Percentiles rank a stretch among this genome's conserved stretches.
These are phyloP conservation scores for Procavia capensis DNA, from an alignment of 2,113 vertebrate species.

Conservation along the genomic window DNA sequence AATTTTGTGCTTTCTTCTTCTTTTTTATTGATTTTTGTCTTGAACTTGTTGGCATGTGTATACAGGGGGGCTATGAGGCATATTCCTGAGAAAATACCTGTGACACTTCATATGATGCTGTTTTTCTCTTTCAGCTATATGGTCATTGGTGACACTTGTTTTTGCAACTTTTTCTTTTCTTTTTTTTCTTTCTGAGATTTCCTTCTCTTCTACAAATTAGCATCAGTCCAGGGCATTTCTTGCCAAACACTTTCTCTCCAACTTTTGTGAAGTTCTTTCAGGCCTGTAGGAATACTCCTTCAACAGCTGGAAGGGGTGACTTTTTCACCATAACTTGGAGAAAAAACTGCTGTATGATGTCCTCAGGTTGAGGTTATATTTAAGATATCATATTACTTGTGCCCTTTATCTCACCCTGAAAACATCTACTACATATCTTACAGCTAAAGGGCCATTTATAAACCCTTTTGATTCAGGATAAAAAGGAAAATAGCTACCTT, in stretches of 20 bases:
- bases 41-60: background rate
- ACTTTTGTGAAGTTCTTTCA: constrained; percentile 65
- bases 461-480: constrained; percentile 19
- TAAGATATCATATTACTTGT: constrained; percentile 61
- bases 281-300: constrained; percentile 63
- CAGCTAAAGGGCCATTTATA: background rate
- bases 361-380: constrained; percentile 63
- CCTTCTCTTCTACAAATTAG: constrained; percentile 62
- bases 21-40: background rate
- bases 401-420: constrained; percentile 74
- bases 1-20: background rate
- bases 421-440: constrained; percentile 34
- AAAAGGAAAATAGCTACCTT: constrained; percentile 11
- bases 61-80: background rate
- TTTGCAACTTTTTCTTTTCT: constrained; percentile 55
- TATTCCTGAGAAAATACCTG: background rate
- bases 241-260: constrained; percentile 72
- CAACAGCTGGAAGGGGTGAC: background rate
- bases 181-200: constrained; percentile 54
- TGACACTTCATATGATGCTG: background rate
- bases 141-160: constrained; percentile 55
- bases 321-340: constrained; percentile 54
- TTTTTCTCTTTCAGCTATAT: constrained; percentile 24
- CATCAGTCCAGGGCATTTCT: constrained; percentile 24
- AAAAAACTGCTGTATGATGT: constrained; percentile 64